These are phyloP conservation scores for Asarcornis scutulata DNA, from an alignment of 2,113 vertebrate species.

Conservation along the genomic window DNA sequence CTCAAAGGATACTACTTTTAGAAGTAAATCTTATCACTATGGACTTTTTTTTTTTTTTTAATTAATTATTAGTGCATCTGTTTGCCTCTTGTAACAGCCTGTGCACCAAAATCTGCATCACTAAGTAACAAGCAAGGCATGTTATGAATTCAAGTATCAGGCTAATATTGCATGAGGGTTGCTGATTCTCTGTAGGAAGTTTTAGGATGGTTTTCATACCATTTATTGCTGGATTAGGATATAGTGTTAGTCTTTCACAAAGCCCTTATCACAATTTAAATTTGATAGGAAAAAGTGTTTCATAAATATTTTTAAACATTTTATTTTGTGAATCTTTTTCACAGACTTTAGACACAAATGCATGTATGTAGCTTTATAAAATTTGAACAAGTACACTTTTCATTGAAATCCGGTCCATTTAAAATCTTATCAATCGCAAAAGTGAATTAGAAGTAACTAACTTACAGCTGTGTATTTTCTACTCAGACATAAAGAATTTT, in stretches of 20 bases:
- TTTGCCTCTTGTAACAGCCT: neutral
- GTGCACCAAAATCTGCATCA: neutral
- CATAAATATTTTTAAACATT: neutral
- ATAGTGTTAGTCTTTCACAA: neutral
- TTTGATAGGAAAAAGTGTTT: neutral
- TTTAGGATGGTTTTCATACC: neutral
- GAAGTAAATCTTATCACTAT: neutral
- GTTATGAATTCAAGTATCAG: neutral
- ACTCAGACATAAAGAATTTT: neutral
- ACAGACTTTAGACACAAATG: neutral
- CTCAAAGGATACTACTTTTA: neutral
- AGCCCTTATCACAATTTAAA: neutral
- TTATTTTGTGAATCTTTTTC: neutral
- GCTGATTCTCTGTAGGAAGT: neutral
- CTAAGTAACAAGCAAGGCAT: neutral
- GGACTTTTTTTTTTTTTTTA: neutral
- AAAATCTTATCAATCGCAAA: neutral
- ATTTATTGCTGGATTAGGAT: neutral
- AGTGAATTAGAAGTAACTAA: neutral
- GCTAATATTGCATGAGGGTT: neutral
- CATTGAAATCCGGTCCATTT: neutral
- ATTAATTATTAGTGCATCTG: neutral
- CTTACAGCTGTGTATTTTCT: neutral
- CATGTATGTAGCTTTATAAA: neutral
- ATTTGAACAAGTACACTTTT: neutral